Conservation (phyloP, 2,888 invertebrate genomes). For the Metallyticus violacea region DNA sequence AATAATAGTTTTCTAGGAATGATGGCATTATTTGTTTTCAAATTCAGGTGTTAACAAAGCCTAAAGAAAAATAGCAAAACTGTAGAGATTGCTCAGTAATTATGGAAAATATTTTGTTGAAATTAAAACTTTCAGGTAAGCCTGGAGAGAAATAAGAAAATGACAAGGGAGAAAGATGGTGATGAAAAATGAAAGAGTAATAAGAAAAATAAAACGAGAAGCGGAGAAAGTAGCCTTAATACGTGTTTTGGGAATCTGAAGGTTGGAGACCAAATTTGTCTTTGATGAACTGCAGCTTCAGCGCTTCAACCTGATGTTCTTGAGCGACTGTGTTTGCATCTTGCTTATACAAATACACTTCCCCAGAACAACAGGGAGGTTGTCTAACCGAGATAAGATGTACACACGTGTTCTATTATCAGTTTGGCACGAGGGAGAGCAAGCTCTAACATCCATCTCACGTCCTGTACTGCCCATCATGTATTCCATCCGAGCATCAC, state of each 20-base stretch:
- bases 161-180: neutral
- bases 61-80: no score
- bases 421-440: neutral
- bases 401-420: neutral
- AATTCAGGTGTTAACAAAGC: no score
- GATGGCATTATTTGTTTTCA: no score
- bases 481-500: slow-evolving; percentile 13
- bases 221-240: neutral
- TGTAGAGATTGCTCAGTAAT: no score
- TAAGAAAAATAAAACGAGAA: neutral
- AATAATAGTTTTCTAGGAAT: no score
- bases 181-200: no score
- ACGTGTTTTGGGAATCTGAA: no score
- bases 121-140: no score
- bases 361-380: neutral
- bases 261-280: neutral
- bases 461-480: neutral
- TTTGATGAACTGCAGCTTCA: neutral
- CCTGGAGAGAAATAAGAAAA: no score
- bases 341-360: neutral
- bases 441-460: neutral
- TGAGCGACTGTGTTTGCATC: neutral
- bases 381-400: no score
- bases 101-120: no score
- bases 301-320: neutral